Evolutionary conservation across 1,140 invertebrate species (phyloP).

Genomic region (Atta texana): DNA sequence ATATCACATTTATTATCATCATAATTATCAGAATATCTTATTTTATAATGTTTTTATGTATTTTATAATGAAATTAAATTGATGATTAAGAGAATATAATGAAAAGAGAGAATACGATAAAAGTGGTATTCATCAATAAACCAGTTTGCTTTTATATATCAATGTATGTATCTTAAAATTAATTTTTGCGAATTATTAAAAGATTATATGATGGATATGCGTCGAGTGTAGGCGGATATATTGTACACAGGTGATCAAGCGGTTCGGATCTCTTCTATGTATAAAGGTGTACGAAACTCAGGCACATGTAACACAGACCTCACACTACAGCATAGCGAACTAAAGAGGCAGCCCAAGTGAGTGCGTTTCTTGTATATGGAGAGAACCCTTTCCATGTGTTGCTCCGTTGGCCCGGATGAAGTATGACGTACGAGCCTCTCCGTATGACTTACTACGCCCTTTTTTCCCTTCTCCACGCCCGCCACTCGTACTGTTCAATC

Average conservation of each 20-base stretch:
- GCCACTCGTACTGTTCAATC: conserved; percentile 81
- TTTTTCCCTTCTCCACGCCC: conserved; percentile 84
- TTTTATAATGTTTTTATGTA: background rate
- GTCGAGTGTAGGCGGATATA: conserved; percentile 77
- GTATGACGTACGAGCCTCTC: conserved; percentile 84
- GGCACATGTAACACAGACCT: conserved; percentile 38
- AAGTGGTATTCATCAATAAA: background rate
- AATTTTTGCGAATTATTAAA: conserved; percentile 59
- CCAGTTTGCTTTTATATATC: background rate
- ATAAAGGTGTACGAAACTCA: conserved; percentile 46
- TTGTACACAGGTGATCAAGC: conserved; percentile 77
- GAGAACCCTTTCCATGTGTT: conserved; percentile 80
- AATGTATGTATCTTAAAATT: conserved; percentile 26
- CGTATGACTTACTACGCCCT: conserved; percentile 85
- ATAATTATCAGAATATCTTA: background rate
- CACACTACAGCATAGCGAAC: conserved; percentile 75
- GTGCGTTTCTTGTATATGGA: conserved; percentile 77
- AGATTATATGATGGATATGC: conserved; percentile 63
- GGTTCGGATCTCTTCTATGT: conserved; percentile 64
- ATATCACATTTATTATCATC: background rate
- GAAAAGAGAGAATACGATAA: background rate
- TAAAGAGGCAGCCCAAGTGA: conserved; percentile 83
- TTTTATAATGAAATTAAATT: background rate
- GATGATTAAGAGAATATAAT: background rate
- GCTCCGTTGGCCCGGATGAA: conserved; percentile 83